Evolutionary conservation across 2,797 vertebrate species (phyloP).

Genomic region (Tiaroga cobitis): DNA sequence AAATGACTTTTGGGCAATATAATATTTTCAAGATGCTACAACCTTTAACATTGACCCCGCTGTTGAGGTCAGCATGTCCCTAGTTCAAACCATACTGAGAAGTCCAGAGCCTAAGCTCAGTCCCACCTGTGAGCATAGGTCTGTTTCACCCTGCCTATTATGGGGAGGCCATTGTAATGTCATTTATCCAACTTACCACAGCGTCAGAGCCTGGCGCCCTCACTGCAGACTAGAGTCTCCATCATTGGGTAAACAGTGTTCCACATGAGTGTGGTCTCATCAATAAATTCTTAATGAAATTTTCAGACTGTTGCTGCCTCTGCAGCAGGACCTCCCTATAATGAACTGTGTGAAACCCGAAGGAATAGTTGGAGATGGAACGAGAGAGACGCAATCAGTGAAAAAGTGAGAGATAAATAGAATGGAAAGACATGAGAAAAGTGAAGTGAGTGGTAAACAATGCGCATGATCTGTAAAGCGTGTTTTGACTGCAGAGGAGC

Average conservation of each 20-base stretch:
- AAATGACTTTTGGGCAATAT: slow-evolving; percentile 12
- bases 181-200: slow-evolving; percentile 64
- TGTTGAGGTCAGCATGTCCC: slow-evolving; percentile 13
- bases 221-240: slow-evolving; percentile 51
- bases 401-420: slow-evolving; percentile 22
- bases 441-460: slow-evolving; percentile 47
- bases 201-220: slow-evolving; percentile 41
- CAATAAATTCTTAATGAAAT: slow-evolving; percentile 66
- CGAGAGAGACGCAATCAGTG: slow-evolving; percentile 47
- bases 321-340: slow-evolving; percentile 54
- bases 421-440: slow-evolving; percentile 31
- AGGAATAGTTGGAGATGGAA: slow-evolving; percentile 54
- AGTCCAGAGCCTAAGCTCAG: slow-evolving; percentile 19
- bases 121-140: slow-evolving; percentile 14
- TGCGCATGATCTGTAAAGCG: slow-evolving; percentile 28
- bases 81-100: not conserved
- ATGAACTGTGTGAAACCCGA: slow-evolving; percentile 49
- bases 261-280: slow-evolving; percentile 65
- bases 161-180: slow-evolving; percentile 53
- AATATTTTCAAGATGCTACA: not conserved
- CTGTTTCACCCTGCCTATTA: slow-evolving; percentile 30
- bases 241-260: slow-evolving; percentile 65
- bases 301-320: slow-evolving; percentile 55
- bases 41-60: not conserved
- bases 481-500: slow-evolving; percentile 41